Conservation (phyloP, 2,113 vertebrate species). For the Rhodinocichla rosea region DNA sequence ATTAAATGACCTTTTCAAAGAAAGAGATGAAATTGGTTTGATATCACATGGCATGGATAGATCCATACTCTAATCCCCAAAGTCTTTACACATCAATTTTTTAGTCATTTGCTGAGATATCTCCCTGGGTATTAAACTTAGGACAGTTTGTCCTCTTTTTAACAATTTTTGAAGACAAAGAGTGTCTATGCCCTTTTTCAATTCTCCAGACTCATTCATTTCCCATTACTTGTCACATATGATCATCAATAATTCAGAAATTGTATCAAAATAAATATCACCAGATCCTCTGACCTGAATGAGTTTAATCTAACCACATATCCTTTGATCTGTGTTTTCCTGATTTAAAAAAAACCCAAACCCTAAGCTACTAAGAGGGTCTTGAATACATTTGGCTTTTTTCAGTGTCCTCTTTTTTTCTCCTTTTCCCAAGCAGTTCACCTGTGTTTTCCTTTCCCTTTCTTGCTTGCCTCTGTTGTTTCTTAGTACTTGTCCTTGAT, state of each 20-base stretch:
- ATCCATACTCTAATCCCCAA: neutral
- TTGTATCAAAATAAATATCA: neutral
- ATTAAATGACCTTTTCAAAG: conserved; percentile 15
- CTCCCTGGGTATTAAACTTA: neutral
- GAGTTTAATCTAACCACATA: neutral
- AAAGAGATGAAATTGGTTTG: neutral
- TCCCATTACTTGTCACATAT: neutral
- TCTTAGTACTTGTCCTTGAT: neutral
- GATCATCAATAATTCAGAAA: neutral
- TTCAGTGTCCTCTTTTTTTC: neutral
- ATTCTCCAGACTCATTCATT: neutral
- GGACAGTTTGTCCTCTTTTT: neutral
- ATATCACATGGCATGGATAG: neutral
- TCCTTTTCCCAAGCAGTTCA: neutral
- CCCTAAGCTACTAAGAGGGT: neutral
- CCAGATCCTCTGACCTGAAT: neutral
- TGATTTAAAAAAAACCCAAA: neutral
- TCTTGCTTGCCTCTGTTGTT: neutral
- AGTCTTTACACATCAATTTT: neutral
- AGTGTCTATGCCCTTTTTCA: neutral
- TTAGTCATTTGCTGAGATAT: neutral
- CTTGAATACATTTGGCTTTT: neutral
- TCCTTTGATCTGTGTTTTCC: neutral
- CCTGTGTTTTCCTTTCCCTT: neutral
- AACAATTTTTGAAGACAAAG: neutral